Conservation (phyloP, 2,797 vertebrate genomes). For the Pseudopleuronectes americanus region DNA sequence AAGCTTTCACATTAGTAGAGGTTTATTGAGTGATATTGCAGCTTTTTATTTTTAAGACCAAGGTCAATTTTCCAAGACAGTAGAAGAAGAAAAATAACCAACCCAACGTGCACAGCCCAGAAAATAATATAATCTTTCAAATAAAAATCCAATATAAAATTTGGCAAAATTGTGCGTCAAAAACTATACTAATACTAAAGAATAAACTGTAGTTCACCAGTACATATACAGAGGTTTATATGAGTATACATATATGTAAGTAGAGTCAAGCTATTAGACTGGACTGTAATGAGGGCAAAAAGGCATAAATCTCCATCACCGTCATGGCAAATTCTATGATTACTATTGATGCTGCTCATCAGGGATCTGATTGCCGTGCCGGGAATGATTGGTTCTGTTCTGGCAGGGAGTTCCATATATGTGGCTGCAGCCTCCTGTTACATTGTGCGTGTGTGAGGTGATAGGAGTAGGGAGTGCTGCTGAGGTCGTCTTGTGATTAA, state of each 20-base stretch:
- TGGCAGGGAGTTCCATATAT: slow-evolving; percentile 68
- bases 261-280: slow-evolving; percentile 57
- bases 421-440: slow-evolving; percentile 51
- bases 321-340: slow-evolving; percentile 77
- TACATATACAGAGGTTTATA: slow-evolving; percentile 12
- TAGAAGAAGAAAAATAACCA: no score
- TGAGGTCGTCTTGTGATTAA: slow-evolving; percentile 72
- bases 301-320: slow-evolving; percentile 77
- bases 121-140: no score
- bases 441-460: slow-evolving; percentile 40
- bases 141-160: no score
- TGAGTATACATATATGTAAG: slow-evolving; percentile 51
- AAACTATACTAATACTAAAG: background rate
- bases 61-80: no score
- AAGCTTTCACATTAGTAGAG: no score
- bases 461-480: slow-evolving; percentile 48
- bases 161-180: background rate
- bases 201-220: background rate
- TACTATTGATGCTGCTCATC: slow-evolving; percentile 81
- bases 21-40: no score
- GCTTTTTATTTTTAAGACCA: no score
- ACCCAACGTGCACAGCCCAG: no score
- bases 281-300: slow-evolving; percentile 75
- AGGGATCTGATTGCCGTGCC: slow-evolving; percentile 71
- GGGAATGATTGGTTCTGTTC: slow-evolving; percentile 77